phyloP scores from a whole-genome alignment of 2,888 invertebrate genomes.

The Epistrophe eligans region DNA sequence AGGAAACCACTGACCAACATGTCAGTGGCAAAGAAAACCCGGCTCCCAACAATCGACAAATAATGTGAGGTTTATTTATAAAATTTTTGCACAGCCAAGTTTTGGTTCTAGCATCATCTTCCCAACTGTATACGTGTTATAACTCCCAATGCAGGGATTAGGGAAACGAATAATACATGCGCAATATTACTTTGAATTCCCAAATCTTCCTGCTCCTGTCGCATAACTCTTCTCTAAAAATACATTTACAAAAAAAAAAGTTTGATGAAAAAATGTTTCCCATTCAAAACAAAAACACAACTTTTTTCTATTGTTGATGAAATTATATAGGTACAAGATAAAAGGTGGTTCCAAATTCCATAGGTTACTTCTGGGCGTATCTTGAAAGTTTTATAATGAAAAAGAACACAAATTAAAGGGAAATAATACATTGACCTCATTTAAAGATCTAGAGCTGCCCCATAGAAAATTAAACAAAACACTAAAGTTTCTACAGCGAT shows the following conservation, averaged over 20 bases:
- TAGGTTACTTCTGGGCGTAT: constrained; percentile 7
- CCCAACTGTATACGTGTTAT: constrained; percentile 22
- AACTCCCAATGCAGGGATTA: constrained; percentile 40
- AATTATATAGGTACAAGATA: not conserved
- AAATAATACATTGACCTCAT: constrained; percentile 15
- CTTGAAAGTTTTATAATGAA: constrained; percentile 4
- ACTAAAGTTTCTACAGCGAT: not conserved
- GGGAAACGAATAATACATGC: constrained; percentile 36
- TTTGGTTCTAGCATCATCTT: not conserved
- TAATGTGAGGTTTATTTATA: not conserved
- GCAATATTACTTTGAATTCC: constrained; percentile 37
- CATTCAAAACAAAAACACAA: constrained; percentile 36
- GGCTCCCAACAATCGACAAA: not conserved
- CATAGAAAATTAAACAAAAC: not conserved
- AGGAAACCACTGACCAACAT: not conserved
- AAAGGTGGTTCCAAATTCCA: constrained; percentile 2
- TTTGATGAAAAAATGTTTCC: not conserved
- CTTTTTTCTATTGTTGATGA: not conserved
- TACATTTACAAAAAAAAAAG: not conserved
- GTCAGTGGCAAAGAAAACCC: not conserved
- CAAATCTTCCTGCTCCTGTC: constrained; percentile 1
- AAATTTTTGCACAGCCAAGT: not conserved
- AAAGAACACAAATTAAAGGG: not conserved
- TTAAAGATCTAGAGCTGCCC: not conserved
- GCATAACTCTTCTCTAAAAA: not conserved